Base-by-base conservation (phyloP, 2,113 vertebrate genomes). In the Solea senegalensis region DNA sequence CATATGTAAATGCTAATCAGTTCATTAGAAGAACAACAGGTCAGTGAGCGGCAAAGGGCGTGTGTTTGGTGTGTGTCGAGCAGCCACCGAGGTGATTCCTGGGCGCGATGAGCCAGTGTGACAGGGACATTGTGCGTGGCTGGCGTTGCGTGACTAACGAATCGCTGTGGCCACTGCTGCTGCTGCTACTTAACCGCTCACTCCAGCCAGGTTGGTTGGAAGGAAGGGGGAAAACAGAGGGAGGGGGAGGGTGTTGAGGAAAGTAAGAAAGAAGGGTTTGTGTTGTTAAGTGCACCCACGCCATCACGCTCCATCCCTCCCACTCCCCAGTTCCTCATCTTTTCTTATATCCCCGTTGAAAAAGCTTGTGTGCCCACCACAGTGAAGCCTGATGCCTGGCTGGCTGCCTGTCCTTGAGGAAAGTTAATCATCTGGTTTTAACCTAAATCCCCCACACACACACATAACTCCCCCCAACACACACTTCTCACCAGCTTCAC, bases 381-480 rank as follows among this genome's bases (percentile, higher is more conserved):
- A 66, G 72, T 57, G 72, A 52, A n/a, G 74, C 65, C 61, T 71
- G 76, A 79, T 76, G 80, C 63, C 74, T 77, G 71, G 78, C 78
- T n/a, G 61, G 53, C 65, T 65, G 81, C 75, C 69, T 74, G 63
- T 60, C 62, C 74, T 82, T 79, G 91, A 92, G 21, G 86, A 92
- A 92, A 91, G 87, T 93, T 91, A 92, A 94, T 93, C 88, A 81
- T 84, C 78, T 86, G 81, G 84, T 86, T 85, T 92, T 90, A 89
- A 90, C 90, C 91, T 91, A 90, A 85, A 88, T 88, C 71, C 43
- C 71, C 74, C 46, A 1, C 41, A 39, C 49, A 11, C 10, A 26
- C 54, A 15, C 43, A n/a, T 54, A 69, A 53, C 64, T 28, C 28
- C 8, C 61, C 55, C 34, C 52, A 58, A 45, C 60, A 28, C 65